phyloP scores from a whole-genome alignment of 2,113 vertebrate species.

The Sigmodon hispidus region DNA sequence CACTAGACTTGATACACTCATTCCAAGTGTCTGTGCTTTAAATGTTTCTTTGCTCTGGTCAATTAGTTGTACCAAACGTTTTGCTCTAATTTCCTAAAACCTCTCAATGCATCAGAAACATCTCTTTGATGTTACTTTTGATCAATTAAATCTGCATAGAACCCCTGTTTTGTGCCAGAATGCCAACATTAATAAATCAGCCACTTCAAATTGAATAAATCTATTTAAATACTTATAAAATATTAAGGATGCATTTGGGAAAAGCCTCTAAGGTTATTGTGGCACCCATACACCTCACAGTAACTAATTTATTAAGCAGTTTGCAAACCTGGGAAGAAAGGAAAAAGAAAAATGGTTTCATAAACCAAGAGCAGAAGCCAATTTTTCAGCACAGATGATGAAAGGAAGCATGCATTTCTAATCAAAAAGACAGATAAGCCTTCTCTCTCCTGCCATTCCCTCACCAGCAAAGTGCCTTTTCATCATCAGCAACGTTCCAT shows the following conservation, averaged over 20 bases:
- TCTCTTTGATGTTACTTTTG: constrained; percentile 83
- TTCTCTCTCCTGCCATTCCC: constrained; percentile 88
- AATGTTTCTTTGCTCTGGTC: constrained; percentile 30
- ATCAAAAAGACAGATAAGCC: constrained; percentile 92
- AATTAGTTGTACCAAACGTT: constrained; percentile 79
- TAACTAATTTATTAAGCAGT: constrained; percentile 92
- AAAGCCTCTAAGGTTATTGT: constrained; percentile 90
- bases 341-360: constrained; percentile 91
- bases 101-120: constrained; percentile 81
- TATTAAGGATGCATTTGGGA: constrained; percentile 91
- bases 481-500: constrained; percentile 91
- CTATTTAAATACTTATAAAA: constrained; percentile 92
- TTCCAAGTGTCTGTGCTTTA: neutral
- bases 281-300: constrained; percentile 89
- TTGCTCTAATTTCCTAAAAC: constrained; percentile 79
- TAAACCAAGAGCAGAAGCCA: constrained; percentile 90
- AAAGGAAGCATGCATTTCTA: constrained; percentile 92
- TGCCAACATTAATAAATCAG: constrained; percentile 88
- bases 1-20: neutral
- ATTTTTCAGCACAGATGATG: constrained; percentile 90
- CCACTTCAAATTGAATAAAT: constrained; percentile 88
- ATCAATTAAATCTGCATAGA: constrained; percentile 85
- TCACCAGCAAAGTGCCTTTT: constrained; percentile 90
- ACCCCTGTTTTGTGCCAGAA: constrained; percentile 80
- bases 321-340: constrained; percentile 90